Conservation (phyloP, 1,140 invertebrate genomes). For the Drosophila mayri region DNA sequence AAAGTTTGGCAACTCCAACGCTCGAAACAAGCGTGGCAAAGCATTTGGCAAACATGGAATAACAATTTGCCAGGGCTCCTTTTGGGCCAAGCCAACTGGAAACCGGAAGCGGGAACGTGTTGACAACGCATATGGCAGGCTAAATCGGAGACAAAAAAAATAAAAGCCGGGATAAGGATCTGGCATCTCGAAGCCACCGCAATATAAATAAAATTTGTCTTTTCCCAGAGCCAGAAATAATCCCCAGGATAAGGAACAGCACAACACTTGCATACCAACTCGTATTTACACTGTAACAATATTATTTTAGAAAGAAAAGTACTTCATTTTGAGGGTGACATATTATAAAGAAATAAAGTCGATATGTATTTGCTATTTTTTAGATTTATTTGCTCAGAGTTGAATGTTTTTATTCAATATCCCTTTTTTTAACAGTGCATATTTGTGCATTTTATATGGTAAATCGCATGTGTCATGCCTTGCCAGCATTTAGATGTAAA, state of each 20-base stretch:
- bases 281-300: not conserved
- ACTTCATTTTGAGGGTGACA: not conserved
- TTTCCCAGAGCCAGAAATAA: slow-evolving; percentile 65
- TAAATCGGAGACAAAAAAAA: slow-evolving; percentile 13
- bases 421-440: not conserved
- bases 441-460: slow-evolving; percentile 44
- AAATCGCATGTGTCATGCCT: slow-evolving; percentile 60
- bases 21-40: slow-evolving; percentile 73
- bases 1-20: slow-evolving; percentile 33
- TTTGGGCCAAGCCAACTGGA: slow-evolving; percentile 52
- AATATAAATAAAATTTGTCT: slow-evolving; percentile 78
- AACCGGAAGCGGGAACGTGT: slow-evolving; percentile 42
- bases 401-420: not conserved
- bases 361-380: no score
- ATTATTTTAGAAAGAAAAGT: not conserved
- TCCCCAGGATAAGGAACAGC: slow-evolving; percentile 44
- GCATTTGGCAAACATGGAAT: slow-evolving; percentile 79
- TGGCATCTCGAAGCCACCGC: slow-evolving; percentile 37
- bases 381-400: not conserved
- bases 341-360: not conserved
- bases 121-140: slow-evolving; percentile 61
- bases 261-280: slow-evolving; percentile 16
- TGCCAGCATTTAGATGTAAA: slow-evolving; percentile 60
- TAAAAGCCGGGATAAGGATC: slow-evolving; percentile 12
- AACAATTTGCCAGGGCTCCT: slow-evolving; percentile 67